Evolutionary conservation across 2,113 vertebrate genomes (phyloP).

Genomic region (Apodemus sylvaticus): DNA sequence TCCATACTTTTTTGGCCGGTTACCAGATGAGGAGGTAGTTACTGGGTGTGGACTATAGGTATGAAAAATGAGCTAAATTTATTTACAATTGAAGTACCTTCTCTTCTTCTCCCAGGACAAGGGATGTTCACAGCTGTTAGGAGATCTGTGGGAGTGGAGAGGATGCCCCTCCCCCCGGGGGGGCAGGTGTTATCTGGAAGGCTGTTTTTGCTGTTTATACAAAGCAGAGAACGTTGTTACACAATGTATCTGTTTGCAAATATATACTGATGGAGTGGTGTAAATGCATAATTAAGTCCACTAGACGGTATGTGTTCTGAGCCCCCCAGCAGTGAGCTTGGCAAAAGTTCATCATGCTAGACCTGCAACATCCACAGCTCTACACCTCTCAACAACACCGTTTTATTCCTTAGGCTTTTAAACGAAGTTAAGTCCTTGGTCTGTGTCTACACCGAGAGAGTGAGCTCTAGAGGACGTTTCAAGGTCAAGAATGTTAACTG

Average conservation of each 20-base stretch:
- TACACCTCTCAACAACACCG: not conserved
- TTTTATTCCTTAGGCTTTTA: not conserved
- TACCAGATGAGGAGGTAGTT: not conserved
- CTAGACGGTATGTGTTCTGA: not conserved
- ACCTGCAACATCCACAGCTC: not conserved
- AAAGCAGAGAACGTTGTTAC: not conserved
- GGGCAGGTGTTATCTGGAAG: not conserved
- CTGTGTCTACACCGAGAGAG: not conserved
- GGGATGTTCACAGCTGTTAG: not conserved
- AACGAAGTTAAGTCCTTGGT: not conserved
- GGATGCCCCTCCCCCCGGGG: not conserved
- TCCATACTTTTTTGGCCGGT: not conserved
- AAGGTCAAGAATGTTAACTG: not conserved
- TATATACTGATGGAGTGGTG: not conserved
- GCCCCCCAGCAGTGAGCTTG: not conserved
- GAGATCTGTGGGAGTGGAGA: not conserved
- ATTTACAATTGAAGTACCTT: not conserved
- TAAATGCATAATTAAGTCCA: not conserved
- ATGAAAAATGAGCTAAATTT: not conserved
- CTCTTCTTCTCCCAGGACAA: not conserved
- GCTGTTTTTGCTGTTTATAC: not conserved
- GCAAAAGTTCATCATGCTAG: not conserved
- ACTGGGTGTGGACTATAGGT: not conserved
- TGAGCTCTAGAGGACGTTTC: slow-evolving; percentile 4
- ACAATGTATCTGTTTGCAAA: not conserved